These are phyloP conservation scores for Anser brachyrhynchus DNA, from an alignment of 2,113 vertebrate species.

Conservation along the genomic window DNA sequence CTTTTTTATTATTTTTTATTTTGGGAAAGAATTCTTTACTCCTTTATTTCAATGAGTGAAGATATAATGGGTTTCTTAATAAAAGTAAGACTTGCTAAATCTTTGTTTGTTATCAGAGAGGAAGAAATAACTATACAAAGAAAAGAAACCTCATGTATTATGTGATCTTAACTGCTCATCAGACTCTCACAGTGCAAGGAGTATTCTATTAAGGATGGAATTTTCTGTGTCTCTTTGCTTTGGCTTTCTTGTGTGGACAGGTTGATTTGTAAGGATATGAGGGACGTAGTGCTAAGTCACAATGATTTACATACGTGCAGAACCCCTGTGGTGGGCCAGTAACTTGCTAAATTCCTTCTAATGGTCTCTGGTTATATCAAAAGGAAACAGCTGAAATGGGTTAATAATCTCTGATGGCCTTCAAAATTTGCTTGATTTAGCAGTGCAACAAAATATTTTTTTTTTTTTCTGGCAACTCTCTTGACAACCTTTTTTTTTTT, in stretches of 20 bases:
- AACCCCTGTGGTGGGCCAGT: neutral
- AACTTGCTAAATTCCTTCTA: neutral
- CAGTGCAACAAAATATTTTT: conserved; percentile 3
- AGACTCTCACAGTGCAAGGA: neutral
- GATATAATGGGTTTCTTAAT: neutral
- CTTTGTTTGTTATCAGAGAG: neutral
- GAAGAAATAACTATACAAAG: neutral
- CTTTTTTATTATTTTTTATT: too few species aligned
- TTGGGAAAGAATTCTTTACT: neutral
- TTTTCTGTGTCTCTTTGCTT: neutral
- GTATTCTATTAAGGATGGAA: neutral
- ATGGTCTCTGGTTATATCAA: neutral
- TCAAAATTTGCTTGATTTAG: conserved; percentile 37
- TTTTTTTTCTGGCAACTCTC: conserved; percentile 4
- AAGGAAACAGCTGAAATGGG: neutral
- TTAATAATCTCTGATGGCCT: neutral
- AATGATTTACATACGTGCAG: neutral
- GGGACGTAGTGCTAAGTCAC: neutral
- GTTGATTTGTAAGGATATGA: neutral
- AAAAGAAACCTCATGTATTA: neutral
- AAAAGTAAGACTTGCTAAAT: neutral
- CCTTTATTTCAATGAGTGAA: conserved; percentile 45
- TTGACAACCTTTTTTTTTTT: conserved; percentile 2
- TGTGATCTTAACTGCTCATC: neutral
- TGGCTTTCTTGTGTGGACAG: neutral